Conservation (phyloP, 2,888 invertebrate genomes). For the Harmothoe impar region DNA sequence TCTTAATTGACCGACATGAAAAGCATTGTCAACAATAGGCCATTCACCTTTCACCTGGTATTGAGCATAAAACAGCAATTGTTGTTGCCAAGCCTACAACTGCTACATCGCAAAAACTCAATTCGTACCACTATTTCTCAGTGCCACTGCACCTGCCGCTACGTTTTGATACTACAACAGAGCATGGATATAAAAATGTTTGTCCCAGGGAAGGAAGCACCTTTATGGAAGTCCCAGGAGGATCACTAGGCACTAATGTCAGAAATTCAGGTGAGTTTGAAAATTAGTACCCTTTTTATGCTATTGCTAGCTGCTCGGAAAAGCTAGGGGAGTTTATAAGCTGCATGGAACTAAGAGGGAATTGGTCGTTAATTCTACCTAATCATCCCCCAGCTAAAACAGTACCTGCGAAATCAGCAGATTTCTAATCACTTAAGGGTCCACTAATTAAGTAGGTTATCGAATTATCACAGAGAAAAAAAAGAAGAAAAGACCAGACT, state of each 20-base stretch:
- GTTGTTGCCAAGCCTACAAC: neutral
- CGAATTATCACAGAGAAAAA: neutral
- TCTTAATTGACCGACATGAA: no score
- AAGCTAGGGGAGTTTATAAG: neutral
- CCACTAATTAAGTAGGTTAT: conserved; percentile 18
- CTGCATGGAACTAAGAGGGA: neutral
- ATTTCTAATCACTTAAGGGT: neutral
- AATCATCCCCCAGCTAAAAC: neutral
- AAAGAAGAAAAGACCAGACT: neutral
- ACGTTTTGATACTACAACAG: neutral
- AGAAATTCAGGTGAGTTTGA: conserved; percentile 29
- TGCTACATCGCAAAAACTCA: neutral
- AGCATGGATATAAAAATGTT: neutral
- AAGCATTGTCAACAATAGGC: no score
- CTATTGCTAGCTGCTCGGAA: neutral
- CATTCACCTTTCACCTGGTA: no score
- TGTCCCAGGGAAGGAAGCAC: neutral
- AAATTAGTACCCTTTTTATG: neutral
- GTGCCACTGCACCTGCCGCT: neutral
- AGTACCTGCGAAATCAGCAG: conserved; percentile 4
- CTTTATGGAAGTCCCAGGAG: neutral
- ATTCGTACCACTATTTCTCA: neutral
- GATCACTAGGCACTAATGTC: neutral
- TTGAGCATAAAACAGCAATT: no score
- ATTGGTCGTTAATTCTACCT: neutral